A percentile compares a stretch with the other conserved stretches of the same genome.
Conservation (phyloP, 1,140 invertebrate species). For the Neotoxoptera formosana region DNA sequence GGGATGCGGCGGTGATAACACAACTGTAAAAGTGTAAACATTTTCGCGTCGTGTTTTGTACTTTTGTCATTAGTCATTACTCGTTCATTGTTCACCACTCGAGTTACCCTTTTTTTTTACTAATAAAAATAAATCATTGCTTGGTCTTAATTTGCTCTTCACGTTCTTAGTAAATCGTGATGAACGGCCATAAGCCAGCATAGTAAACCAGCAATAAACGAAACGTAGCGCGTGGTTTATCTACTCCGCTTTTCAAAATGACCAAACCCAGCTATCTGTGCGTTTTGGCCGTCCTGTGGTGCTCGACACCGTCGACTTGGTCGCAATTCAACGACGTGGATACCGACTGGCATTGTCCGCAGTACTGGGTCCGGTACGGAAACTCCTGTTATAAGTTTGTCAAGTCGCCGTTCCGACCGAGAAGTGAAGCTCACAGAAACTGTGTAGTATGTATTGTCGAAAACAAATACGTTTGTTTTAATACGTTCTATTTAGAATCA, state of each 20-base stretch:
- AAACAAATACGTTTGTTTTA: neutral
- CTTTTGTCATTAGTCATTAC: neutral
- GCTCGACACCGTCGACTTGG: neutral
- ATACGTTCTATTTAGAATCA: neutral
- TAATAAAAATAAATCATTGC: neutral
- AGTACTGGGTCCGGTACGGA: conserved; percentile 79
- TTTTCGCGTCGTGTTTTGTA: neutral
- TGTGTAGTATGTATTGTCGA: conserved; percentile 69
- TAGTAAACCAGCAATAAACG: neutral
- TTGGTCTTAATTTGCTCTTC: neutral
- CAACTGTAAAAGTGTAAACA: neutral
- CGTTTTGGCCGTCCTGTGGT: neutral
- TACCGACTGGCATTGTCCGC: conserved; percentile 70
- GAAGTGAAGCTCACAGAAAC: conserved; percentile 80
- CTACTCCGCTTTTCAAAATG: conserved; percentile 19
- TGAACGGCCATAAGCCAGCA: neutral
- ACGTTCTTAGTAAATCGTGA: neutral
- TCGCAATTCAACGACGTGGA: conserved; percentile 30
- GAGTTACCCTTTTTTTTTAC: neutral
- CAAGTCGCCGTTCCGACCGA: conserved; percentile 79
- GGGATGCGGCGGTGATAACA: neutral
- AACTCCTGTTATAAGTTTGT: conserved; percentile 88
- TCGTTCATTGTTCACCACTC: neutral
- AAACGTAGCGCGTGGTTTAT: neutral
- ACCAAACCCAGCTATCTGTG: neutral